Evolutionary conservation across 2,888 invertebrate species (phyloP), one percentile per base, ranked within the genome.

Genomic region (Drosophila quasianomalipes): DNA sequence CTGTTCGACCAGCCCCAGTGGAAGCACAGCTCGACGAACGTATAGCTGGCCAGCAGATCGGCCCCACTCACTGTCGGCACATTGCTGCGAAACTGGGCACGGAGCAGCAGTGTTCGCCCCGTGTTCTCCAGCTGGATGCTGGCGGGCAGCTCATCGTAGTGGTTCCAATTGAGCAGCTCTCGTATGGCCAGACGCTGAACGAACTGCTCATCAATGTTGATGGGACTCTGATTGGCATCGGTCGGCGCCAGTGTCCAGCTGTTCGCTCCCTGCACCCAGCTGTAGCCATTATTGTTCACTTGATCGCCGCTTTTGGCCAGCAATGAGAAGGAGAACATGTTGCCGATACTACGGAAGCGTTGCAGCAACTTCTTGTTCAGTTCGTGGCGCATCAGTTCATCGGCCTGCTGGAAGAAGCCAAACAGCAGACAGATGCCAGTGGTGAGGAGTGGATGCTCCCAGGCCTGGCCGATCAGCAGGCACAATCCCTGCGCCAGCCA

Each of bases 1-100:
- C 94, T 92, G 75, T 95, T 94, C 60, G 93, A 93, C 6, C 94
- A 93, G 39, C 95, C 95, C 95, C 95, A 96, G 44, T 94, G 94
- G 74, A 95, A 95, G 53, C 94, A 92, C 44, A 95, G 88, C 61
- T 94, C 94, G 19, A 94, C 92, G 61, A 95, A 94, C 14, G 94
- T 93, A 79, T 95, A 95, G 31, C 91, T 90, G 39, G 94, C 93
- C 35, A 93, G 83, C 31, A 95, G 86, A 37, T 95, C 95, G 5
- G 95, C 95, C 1, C 94, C 94, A 69, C 92, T 91, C 7, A 93
- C 74, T 3, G 92, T 93, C 26, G 93, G 93, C 7, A 81, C 76
- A 74, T 93, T 93, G 16, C 89, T 88, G 19, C 77, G 69, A 64
- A 85, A 93, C 47, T 81, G 72, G 12, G 93, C 92, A 19, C 85